Evolutionary conservation across 2,113 vertebrate genomes (phyloP).

Genomic region (Marmota monax): DNA sequence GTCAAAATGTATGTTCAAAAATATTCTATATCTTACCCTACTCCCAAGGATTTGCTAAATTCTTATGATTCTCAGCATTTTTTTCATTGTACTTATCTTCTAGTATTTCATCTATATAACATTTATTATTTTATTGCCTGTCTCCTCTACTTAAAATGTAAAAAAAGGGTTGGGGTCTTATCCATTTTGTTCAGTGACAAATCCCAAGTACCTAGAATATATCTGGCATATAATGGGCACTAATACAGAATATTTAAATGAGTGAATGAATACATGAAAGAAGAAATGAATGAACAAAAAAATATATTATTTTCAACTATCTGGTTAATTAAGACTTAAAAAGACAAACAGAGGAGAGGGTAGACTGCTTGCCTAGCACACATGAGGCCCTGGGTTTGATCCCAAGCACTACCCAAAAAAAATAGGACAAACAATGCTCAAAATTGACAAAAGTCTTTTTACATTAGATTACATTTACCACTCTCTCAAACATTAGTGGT

Average conservation of each 20-base stretch:
- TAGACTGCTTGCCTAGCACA: neutral
- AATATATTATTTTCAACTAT: slow-evolving; percentile 14
- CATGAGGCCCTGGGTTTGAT: neutral
- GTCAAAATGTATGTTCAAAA: neutral
- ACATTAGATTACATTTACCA: neutral
- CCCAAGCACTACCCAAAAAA: neutral
- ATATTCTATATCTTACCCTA: neutral
- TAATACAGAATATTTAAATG: slow-evolving; percentile 39
- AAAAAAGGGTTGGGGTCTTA: neutral
- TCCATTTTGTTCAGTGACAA: neutral
- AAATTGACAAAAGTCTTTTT: neutral
- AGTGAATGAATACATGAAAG: slow-evolving; percentile 15
- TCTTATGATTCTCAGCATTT: neutral
- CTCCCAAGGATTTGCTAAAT: neutral
- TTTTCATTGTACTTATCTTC: neutral
- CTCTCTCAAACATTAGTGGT: neutral
- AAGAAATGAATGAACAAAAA: slow-evolving; percentile 14
- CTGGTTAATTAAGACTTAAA: slow-evolving; percentile 6
- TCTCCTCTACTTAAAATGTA: neutral
- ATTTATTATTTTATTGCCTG: neutral
- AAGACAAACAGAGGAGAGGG: neutral
- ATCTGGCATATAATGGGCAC: neutral
- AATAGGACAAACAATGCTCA: neutral
- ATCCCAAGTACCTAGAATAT: neutral
- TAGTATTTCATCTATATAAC: neutral